A percentile compares a stretch with the other conserved stretches of the same genome.
Evolutionary conservation across 2,113 vertebrate genomes (phyloP).

Genomic region (Bagarius yarrelli): DNA sequence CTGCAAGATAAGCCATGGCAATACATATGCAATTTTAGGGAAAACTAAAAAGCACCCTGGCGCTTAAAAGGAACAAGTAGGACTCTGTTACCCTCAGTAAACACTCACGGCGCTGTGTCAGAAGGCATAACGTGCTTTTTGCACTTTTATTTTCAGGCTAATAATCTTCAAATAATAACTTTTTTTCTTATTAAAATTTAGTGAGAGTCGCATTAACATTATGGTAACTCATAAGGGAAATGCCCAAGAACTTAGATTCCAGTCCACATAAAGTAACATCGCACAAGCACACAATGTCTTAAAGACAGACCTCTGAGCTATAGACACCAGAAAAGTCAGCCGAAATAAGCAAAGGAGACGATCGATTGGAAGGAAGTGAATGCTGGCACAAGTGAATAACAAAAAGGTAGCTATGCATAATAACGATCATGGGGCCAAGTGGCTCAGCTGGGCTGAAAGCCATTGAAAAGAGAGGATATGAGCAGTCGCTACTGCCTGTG

Average conservation of each 20-base stretch:
- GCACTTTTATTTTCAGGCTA: background rate
- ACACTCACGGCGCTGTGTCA: background rate
- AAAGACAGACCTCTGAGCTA: background rate
- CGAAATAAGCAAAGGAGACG: background rate
- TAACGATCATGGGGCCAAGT: slow-evolving; percentile 56
- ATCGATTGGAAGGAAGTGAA: background rate
- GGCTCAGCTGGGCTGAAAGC: slow-evolving; percentile 42
- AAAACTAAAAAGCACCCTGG: background rate
- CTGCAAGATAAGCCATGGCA: slow-evolving; percentile 64
- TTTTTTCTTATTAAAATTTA: background rate
- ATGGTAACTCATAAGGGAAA: background rate
- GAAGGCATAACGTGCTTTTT: background rate
- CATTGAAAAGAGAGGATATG: slow-evolving; percentile 38
- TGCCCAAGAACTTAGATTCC: background rate
- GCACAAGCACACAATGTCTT: background rate
- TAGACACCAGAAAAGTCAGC: slow-evolving; percentile 17
- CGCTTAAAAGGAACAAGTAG: background rate
- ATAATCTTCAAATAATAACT: background rate
- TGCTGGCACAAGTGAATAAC: slow-evolving; percentile 22
- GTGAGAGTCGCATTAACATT: background rate
- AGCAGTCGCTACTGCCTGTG: slow-evolving; percentile 25
- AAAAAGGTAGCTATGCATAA: slow-evolving; percentile 68
- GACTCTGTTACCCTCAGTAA: background rate
- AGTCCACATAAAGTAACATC: background rate
- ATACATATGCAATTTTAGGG: background rate